phyloP scores from a whole-genome alignment of 53 echinoderm and acorn worm species.

The Paelopatides confundens region DNA sequence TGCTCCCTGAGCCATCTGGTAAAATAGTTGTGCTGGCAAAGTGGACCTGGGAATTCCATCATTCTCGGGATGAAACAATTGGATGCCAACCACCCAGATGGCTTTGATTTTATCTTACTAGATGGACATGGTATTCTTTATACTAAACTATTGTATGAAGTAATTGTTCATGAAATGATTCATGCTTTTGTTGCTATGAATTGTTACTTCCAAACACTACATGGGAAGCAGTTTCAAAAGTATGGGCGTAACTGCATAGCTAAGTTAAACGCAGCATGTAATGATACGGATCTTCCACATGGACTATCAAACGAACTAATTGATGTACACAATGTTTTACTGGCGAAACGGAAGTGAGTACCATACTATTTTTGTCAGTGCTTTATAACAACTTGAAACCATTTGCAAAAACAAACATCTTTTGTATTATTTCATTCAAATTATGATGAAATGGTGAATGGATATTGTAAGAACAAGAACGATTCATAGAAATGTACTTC shows the following conservation, averaged over 20 bases:
- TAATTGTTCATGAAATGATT: not conserved
- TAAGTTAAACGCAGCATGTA: not conserved
- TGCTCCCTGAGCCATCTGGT: not conserved
- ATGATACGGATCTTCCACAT: not conserved
- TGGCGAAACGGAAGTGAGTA: not conserved
- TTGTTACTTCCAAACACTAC: not conserved
- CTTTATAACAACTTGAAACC: too few species aligned
- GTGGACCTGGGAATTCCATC: slow-evolving; percentile 28
- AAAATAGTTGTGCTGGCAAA: slow-evolving; percentile 20
- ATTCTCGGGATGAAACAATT: not conserved
- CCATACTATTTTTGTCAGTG: too few species aligned
- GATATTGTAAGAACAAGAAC: too few species aligned
- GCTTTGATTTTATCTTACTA: not conserved
- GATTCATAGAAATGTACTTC: too few species aligned
- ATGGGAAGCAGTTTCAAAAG: not conserved
- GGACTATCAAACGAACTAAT: not conserved
- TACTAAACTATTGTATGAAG: not conserved
- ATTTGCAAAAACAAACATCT: too few species aligned
- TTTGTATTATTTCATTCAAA: too few species aligned
- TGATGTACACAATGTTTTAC: not conserved
- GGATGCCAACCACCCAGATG: slow-evolving; percentile 7
- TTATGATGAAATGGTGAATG: too few species aligned
- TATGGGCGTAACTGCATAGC: not conserved
- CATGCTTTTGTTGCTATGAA: slow-evolving; percentile 13
- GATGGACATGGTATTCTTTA: not conserved